Evolutionary conservation across 2,888 invertebrate species (phyloP).

Genomic region (Vanessa cardui): DNA sequence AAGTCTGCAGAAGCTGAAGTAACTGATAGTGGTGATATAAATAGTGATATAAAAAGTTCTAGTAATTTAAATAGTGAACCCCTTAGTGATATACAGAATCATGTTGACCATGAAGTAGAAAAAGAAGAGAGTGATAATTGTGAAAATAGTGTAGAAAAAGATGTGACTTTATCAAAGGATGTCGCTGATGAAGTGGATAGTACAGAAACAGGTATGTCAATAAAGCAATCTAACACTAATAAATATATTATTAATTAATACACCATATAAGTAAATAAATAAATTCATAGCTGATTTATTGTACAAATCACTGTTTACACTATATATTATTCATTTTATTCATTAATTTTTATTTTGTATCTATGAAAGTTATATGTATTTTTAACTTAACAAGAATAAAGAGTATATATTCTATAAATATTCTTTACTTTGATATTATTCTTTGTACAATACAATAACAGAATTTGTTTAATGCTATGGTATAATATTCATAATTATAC

Average conservation of each 20-base stretch:
- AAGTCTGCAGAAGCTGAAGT: neutral
- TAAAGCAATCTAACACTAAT: too few relatives aligned
- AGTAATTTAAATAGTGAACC: slow-evolving; percentile 44
- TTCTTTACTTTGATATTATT: neutral
- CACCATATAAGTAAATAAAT: too few relatives aligned
- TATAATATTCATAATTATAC: neutral
- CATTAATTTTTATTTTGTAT: too few relatives aligned
- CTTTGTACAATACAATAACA: neutral
- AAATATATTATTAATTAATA: too few relatives aligned
- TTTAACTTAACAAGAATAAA: too few relatives aligned
- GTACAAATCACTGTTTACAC: too few relatives aligned
- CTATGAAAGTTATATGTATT: too few relatives aligned
- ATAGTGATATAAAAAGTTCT: slow-evolving; percentile 41
- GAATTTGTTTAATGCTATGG: too few relatives aligned
- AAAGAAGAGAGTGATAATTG: slow-evolving; percentile 51
- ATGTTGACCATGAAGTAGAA: slow-evolving; percentile 60
- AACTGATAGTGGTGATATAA: slow-evolving; percentile 41
- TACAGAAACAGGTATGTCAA: slow-evolving; percentile 2
- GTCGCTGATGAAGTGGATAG: slow-evolving; percentile 10
- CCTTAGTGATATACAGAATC: slow-evolving; percentile 59
- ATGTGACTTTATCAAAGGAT: neutral
- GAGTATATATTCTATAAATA: too few relatives aligned
- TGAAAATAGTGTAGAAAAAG: slow-evolving; percentile 42
- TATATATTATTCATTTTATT: too few relatives aligned
- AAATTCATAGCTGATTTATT: too few relatives aligned